phyloP scores from a whole-genome alignment of 2,888 invertebrate species.

The Sceliomorpha sp. region DNA sequence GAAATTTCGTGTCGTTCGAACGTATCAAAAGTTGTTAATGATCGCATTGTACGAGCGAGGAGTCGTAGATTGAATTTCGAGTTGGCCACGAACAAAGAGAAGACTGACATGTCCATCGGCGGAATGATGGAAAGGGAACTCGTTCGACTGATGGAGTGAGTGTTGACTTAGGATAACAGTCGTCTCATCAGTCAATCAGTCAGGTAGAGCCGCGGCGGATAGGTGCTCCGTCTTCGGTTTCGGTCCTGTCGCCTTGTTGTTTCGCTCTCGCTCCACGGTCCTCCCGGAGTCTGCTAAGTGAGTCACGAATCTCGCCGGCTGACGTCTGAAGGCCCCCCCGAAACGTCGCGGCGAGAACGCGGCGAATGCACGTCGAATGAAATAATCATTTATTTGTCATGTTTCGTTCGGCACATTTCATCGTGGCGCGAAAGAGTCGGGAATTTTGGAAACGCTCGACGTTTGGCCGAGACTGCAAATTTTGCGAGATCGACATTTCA shows the following conservation, averaged over 20 bases:
- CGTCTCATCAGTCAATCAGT: conserved; percentile 80
- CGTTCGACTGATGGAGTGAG: conserved; percentile 77
- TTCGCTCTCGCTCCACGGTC: conserved; percentile 54
- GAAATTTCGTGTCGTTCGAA: too few relatives aligned
- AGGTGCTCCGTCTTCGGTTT: conserved; percentile 73
- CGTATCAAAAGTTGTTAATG: not conserved
- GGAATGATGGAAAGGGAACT: conserved; percentile 60
- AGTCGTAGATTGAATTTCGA: conserved; percentile 11
- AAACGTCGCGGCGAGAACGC: conserved; percentile 20
- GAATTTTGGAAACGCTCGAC: too few relatives aligned
- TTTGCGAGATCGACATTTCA: too few relatives aligned
- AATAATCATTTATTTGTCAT: conserved; percentile 38
- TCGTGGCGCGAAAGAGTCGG: too few relatives aligned
- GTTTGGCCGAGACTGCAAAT: too few relatives aligned
- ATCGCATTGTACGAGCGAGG: conserved; percentile 22
- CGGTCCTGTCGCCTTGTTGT: conserved; percentile 61
- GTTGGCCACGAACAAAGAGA: conserved; percentile 21
- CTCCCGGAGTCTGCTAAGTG: conserved; percentile 68
- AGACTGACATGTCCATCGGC: conserved; percentile 34
- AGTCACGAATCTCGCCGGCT: conserved; percentile 71
- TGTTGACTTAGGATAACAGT: conserved; percentile 80
- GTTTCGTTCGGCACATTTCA: too few relatives aligned
- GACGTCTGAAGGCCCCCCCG: conserved; percentile 61
- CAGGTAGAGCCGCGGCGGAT: conserved; percentile 73
- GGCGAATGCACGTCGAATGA: conserved; percentile 30